Conservation (phyloP, 2,888 invertebrate genomes). For the Drosophila barbarae region DNA sequence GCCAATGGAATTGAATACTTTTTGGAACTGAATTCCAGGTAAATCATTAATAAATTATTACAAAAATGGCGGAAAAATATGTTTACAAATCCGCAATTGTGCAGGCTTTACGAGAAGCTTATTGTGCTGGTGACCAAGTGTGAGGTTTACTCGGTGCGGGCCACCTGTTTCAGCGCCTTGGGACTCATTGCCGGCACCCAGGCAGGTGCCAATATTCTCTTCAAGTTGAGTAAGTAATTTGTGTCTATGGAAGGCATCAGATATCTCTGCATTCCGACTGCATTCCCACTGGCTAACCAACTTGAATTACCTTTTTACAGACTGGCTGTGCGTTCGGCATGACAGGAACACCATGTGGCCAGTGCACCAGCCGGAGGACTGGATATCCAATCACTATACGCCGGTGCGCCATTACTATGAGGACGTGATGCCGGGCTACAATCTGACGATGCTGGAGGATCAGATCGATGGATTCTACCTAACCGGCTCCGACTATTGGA, state of each 20-base stretch:
- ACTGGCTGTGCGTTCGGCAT: constrained; percentile 88
- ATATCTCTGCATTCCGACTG: not conserved
- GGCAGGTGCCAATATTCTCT: constrained; percentile 89
- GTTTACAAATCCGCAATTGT: not conserved
- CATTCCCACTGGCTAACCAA: not conserved
- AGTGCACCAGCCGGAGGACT: constrained; percentile 85
- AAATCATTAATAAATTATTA: not conserved
- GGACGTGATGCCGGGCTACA: constrained; percentile 79
- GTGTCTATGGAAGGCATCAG: not conserved
- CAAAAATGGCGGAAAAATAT: not conserved
- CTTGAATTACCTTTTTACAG: constrained; percentile 67
- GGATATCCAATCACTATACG: constrained; percentile 79
- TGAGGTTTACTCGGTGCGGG: constrained; percentile 92
- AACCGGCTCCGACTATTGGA: constrained; percentile 78
- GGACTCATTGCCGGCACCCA: constrained; percentile 91
- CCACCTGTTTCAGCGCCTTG: constrained; percentile 90
- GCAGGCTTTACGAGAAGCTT: constrained; percentile 78
- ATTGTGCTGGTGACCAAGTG: constrained; percentile 88
- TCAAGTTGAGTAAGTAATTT: constrained; percentile 82
- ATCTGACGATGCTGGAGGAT: constrained; percentile 78
- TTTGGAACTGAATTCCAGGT: constrained; percentile 79
- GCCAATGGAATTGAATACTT: constrained; percentile 88
- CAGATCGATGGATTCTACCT: constrained; percentile 78
- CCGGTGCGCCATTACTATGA: constrained; percentile 80
- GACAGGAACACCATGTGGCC: constrained; percentile 89